Base-by-base conservation (phyloP, 1,140 invertebrate genomes). In the Neoseiulus cucumeris region DNA sequence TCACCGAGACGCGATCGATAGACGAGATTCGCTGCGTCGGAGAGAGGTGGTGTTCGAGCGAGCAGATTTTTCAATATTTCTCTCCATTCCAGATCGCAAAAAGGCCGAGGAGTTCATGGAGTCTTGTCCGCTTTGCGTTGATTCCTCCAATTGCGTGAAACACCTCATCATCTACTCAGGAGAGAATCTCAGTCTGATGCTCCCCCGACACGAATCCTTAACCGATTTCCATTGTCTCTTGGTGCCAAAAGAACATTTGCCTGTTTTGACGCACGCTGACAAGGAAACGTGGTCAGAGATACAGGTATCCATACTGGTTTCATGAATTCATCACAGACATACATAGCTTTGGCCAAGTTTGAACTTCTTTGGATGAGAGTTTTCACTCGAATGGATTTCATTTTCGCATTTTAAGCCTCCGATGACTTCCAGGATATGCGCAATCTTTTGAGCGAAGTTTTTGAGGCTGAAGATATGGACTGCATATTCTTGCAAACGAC, bases 231-330 rank as follows among this genome's bases (percentile, higher is more conserved):
- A 97, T 73, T 97, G 91, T 75, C 78, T 91, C 18, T 83, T 98
- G 70, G 81, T 85, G 1, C 87, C 91, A n/a, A 82, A 87, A 71
- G 80, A 84, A 68, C 93, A 98, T 75, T 76, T 82, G 1, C 70
- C 83, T 14, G 85, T 85, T 74, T 81, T 83, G 65, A 89, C 87
- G 0, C 80, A 83, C 68, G 70, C 92, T 14, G 93, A 97, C 77
- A 92, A 97, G 81, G 89, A 97, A 79, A 83, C 91, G 51, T 95
- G 86, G 87, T 80, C 81, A 68, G 91, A 95, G 79, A 80, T 96
- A 44, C 80, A 84, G 79, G 85, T 86, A 77, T 74, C 65, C 14
- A 17, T 65, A 30, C 5, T 42, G 4, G 18, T n/a, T 65, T 2
- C 20, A 14, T 67, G 18, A 7, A 17, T 66, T 66, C 65, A 29